Evolutionary conservation across 2,797 vertebrate genomes (phyloP).

Genomic region (Etheostoma nigrum): DNA sequence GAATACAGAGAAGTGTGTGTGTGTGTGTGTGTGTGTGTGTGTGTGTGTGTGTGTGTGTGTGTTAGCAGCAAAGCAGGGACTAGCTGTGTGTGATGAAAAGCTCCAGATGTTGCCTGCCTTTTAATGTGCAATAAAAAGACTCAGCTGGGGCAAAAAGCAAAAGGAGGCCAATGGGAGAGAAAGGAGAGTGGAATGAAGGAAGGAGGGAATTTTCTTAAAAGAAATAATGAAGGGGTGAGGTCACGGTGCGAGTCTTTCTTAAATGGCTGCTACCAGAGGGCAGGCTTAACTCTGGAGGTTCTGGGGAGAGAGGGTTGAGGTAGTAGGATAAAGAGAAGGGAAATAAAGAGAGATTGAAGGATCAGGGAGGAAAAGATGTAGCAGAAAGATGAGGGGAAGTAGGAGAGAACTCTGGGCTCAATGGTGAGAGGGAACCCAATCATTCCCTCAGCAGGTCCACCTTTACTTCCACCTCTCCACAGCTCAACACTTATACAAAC

Average conservation of each 20-base stretch:
- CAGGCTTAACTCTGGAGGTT: constrained; percentile 83
- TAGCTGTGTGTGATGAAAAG: constrained; percentile 87
- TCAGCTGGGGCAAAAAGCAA: constrained; percentile 91
- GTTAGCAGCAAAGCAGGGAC: constrained; percentile 80
- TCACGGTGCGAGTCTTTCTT: constrained; percentile 85
- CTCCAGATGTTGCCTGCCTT: constrained; percentile 92
- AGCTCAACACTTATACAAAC: not conserved
- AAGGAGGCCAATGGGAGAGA: constrained; percentile 72
- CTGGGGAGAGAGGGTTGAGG: constrained; percentile 67
- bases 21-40: constrained; percentile 66
- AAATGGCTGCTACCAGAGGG: constrained; percentile 84
- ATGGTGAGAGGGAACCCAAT: constrained; percentile 22
- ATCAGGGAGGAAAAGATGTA: constrained; percentile 42
- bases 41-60: constrained; percentile 78
- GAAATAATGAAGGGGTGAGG: constrained; percentile 85
- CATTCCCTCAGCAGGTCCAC: constrained; percentile 8
- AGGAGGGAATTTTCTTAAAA: constrained; percentile 81
- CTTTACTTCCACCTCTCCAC: constrained; percentile 9
- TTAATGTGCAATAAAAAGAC: constrained; percentile 91
- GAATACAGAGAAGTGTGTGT: constrained; percentile 71
- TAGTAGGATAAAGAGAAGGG: constrained; percentile 77
- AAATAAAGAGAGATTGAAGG: constrained; percentile 33
- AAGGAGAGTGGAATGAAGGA: constrained; percentile 82
- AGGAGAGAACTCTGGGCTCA: constrained; percentile 21
- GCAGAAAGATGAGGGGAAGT: constrained; percentile 23